These are phyloP conservation scores for Rhynchonema sp. DNA, from an alignment of 2,888 invertebrate genomes.

Conservation along the genomic window DNA sequence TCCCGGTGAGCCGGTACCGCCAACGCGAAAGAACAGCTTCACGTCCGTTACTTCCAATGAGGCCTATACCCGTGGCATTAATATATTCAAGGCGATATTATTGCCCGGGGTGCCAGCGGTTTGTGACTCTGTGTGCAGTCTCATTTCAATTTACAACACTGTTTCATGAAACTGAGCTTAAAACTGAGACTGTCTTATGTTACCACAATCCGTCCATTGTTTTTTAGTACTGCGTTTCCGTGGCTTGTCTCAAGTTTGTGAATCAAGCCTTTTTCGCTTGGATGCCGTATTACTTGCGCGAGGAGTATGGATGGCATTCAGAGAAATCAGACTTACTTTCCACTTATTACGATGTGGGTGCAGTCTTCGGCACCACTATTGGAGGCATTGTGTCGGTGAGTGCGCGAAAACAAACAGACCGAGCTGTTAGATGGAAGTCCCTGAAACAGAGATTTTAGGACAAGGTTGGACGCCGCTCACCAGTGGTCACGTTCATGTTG, in stretches of 20 bases:
- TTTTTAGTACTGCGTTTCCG: not conserved
- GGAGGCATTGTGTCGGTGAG: not conserved
- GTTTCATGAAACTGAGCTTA: too few relatives aligned
- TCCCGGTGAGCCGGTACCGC: not conserved
- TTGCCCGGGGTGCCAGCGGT: not conserved
- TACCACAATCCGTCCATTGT: too few relatives aligned
- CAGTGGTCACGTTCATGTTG: not conserved
- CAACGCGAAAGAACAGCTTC: not conserved
- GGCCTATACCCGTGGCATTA: not conserved
- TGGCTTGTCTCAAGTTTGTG: not conserved
- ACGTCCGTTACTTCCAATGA: not conserved
- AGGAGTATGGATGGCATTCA: not conserved
- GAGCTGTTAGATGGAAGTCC: not conserved
- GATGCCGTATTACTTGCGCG: not conserved
- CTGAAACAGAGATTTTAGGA: not conserved
- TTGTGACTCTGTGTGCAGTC: too few relatives aligned
- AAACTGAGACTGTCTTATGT: too few relatives aligned
- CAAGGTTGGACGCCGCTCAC: not conserved
- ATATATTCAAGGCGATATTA: not conserved
- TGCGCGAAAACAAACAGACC: not conserved
- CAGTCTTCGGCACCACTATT: not conserved
- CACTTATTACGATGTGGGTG: not conserved
- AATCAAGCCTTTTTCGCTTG: not conserved
- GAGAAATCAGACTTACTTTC: not conserved
- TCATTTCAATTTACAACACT: too few relatives aligned